Evolutionary conservation across 2,113 vertebrate genomes (phyloP), one percentile per base, ranked within the genome.

Genomic region (Gobio gobio): DNA sequence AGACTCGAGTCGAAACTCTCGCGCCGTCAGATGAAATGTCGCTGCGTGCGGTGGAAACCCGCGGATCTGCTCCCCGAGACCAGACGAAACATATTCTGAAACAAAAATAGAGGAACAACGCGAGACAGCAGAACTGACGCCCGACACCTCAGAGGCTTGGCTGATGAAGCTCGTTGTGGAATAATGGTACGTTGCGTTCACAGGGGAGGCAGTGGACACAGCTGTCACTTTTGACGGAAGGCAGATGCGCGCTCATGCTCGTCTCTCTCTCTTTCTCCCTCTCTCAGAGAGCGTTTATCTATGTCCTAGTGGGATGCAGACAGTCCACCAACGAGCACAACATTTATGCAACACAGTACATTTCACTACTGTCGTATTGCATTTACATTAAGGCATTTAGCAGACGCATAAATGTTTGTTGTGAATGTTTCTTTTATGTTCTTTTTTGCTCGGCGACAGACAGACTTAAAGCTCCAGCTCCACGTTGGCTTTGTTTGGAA

Each of bases 171-270:
- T 72, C 79, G 33, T 47, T 51, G 59, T 63, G 36, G 36, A 43
- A 18, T 68, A 64, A 80, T 64, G 78, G 24, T n/a, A 64, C 24
- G n/a, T 22, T 22, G 24, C 26, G 45, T 68, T 68, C 49, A 72
- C 80, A 36, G 29, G 51, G 61, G 70, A 61, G 63, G 56, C 29
- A 63, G 10, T 36, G 78, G 82, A 56, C 18, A 20, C 86, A 84
- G 86, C 89, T 93, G 93, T 90, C 91, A 89, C 76, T 66, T 70
- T 79, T 94, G 94, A 95, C 89, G 91, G 80, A 93, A 89, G 74
- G 90, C 94, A 94, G 93, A 93, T 90, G 81, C 36, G 18, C 78
- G 76, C 89, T 54, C 84, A 78, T 88, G 74, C 76, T 3, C 68
- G 45, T 75, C 45, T 73, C 78, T 74, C 61, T 49, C 77, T 36